A percentile compares a stretch with the other conserved stretches of the same genome.
Evolutionary conservation across 2,797 vertebrate genomes (phyloP).

Genomic region (Sandelia bainsii): DNA sequence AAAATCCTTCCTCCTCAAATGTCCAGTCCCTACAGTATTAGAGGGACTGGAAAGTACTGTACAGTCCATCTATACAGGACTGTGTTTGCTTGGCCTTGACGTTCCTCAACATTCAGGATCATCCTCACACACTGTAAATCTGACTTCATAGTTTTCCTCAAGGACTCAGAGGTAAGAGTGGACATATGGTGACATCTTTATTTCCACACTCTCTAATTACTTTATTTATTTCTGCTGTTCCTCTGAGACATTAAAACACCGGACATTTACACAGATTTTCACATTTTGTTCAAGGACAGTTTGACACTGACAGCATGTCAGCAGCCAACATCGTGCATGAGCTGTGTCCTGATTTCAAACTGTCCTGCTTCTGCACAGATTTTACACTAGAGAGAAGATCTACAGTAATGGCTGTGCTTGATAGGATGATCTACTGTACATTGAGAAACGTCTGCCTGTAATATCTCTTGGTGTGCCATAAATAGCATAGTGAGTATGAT

Average conservation of each 20-base stretch:
- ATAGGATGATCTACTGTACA: neutral
- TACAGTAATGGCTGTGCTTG: neutral
- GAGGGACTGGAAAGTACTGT: neutral
- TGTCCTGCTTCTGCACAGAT: neutral
- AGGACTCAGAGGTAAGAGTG: neutral
- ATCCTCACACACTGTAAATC: neutral
- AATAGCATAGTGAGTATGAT: neutral
- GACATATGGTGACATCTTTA: constrained; percentile 26
- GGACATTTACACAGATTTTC: neutral
- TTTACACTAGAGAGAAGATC: neutral
- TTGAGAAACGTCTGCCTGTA: neutral
- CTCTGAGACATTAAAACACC: neutral
- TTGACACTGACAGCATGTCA: constrained; percentile 9
- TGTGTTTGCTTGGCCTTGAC: neutral
- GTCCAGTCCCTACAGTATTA: too few relatives aligned
- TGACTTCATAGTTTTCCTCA: neutral
- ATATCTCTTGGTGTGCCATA: neutral
- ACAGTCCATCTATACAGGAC: neutral
- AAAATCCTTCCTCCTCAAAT: too few relatives aligned
- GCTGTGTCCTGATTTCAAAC: neutral
- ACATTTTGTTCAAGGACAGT: neutral
- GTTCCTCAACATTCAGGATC: too few relatives aligned
- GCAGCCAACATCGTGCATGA: neutral
- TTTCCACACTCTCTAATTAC: neutral
- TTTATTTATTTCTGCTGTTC: constrained; percentile 4